These are phyloP conservation scores for Peromyscus aztecus DNA, from an alignment of 2,797 vertebrate species.

Conservation along the genomic window DNA sequence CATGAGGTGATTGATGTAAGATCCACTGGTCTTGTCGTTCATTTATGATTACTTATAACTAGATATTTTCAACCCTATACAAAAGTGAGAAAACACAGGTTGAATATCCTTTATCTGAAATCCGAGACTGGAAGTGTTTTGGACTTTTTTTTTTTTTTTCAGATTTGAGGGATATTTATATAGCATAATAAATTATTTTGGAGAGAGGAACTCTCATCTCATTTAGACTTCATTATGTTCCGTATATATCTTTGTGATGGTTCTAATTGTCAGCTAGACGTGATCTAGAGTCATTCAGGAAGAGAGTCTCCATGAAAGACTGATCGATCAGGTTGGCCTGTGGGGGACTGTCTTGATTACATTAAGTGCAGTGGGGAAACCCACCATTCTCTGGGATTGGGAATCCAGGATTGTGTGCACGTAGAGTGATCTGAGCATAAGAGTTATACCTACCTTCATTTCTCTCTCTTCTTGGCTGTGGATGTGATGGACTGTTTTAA, in stretches of 20 bases:
- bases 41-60: background rate
- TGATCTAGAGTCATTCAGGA: background rate
- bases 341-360: background rate
- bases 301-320: background rate
- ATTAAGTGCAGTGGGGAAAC: background rate
- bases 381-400: background rate
- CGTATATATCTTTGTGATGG: background rate
- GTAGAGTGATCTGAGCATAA: background rate
- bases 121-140: background rate
- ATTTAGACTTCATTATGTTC: background rate
- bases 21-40: background rate
- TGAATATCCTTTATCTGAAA: background rate
- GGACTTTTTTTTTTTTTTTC: background rate
- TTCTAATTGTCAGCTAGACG: background rate
- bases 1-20: background rate
- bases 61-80: background rate
- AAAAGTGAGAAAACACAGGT: background rate
- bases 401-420: background rate
- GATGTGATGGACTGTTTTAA: background rate
- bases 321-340: background rate
- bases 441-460: background rate
- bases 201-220: background rate
- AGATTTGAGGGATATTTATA: background rate
- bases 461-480: background rate
- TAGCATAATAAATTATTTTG: background rate